Conservation (phyloP, 1,140 invertebrate species). For the Elymnias hypermnestra region DNA sequence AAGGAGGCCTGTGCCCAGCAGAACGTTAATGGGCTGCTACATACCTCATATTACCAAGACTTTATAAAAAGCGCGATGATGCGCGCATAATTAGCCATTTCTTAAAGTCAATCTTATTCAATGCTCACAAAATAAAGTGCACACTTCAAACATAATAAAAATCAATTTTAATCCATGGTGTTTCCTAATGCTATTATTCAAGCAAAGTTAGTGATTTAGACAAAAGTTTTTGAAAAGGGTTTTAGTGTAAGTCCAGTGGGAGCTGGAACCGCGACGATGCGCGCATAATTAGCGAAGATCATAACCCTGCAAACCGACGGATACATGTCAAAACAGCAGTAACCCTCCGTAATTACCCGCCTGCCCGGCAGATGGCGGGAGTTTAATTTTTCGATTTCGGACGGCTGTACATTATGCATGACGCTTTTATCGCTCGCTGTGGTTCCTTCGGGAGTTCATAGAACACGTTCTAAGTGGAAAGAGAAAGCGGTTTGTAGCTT, state of each 20-base stretch:
- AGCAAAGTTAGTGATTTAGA: slow-evolving; percentile 31
- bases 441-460: slow-evolving; percentile 59
- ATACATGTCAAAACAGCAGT: slow-evolving; percentile 55
- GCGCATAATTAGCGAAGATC: slow-evolving; percentile 47
- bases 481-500: slow-evolving; percentile 16
- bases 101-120: too few species aligned
- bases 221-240: slow-evolving; percentile 32
- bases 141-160: too few species aligned
- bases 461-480: slow-evolving; percentile 20
- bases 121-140: too few species aligned
- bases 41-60: too few species aligned
- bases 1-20: too few species aligned
- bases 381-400: slow-evolving; percentile 74
- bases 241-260: slow-evolving; percentile 26
- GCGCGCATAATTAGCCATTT: too few species aligned
- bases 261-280: slow-evolving; percentile 33
- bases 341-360: slow-evolving; percentile 58
- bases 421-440: slow-evolving; percentile 69
- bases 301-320: slow-evolving; percentile 47
- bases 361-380: slow-evolving; percentile 58
- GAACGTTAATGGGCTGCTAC: too few species aligned
- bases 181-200: too few species aligned
- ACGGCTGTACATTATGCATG: slow-evolving; percentile 65
- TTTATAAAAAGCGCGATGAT: too few species aligned
- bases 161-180: too few species aligned